Percentiles rank a stretch among this genome's conserved stretches.
phyloP scores from a whole-genome alignment of 2,888 invertebrate species.

The Plagiodera versicolora region DNA sequence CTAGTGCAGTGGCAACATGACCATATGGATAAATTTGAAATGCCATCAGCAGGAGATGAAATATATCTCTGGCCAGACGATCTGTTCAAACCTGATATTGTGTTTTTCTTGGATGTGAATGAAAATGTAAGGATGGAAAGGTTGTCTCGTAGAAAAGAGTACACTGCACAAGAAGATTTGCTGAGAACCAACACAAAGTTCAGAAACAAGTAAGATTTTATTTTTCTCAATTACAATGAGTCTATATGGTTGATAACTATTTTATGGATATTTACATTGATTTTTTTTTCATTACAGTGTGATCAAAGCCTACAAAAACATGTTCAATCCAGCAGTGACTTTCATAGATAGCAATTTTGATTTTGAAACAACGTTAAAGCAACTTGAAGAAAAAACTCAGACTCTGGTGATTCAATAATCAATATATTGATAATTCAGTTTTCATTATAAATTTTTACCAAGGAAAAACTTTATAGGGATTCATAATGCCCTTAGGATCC shows the following conservation, averaged over 20 bases:
- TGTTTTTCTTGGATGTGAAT: slow-evolving; percentile 52
- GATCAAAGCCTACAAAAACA: slow-evolving; percentile 15
- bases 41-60: slow-evolving; percentile 44
- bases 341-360: slow-evolving; percentile 11
- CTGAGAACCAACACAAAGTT: slow-evolving; percentile 42
- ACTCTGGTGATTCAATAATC: neutral
- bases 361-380: neutral
- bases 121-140: slow-evolving; percentile 51
- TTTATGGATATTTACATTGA: no score
- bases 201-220: slow-evolving; percentile 46
- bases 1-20: slow-evolving; percentile 49
- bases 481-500: slow-evolving; percentile 92
- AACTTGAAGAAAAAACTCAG: neutral
- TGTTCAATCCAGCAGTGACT: slow-evolving; percentile 9
- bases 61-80: slow-evolving; percentile 55
- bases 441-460: no score
- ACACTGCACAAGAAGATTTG: slow-evolving; percentile 47
- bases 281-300: neutral
- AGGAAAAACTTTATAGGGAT: slow-evolving; percentile 85
- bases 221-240: neutral
- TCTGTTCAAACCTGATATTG: slow-evolving; percentile 53
- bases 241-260: no score
- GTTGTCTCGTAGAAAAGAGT: slow-evolving; percentile 40
- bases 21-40: slow-evolving; percentile 31
- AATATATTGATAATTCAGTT: neutral